Evolutionary conservation across 2,888 invertebrate genomes (phyloP).

Genomic region (Yponomeuta evonymella): DNA sequence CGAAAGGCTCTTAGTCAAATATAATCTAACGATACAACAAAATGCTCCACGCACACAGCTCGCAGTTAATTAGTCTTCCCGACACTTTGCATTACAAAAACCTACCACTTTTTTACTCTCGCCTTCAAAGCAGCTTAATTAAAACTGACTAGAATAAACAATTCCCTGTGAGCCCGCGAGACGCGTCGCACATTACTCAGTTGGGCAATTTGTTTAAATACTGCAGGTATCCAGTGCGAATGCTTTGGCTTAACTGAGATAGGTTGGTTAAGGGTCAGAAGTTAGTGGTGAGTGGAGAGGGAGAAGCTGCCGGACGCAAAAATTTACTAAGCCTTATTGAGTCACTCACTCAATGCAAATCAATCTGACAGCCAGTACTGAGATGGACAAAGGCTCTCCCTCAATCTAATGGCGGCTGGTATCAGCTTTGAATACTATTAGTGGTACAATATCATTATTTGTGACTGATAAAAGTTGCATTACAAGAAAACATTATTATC

Average conservation of each 20-base stretch:
- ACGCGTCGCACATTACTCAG: slow-evolving; percentile 17
- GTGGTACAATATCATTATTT: too few relatives aligned
- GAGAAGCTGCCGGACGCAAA: neutral
- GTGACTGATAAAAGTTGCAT: too few relatives aligned
- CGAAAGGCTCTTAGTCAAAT: too few relatives aligned
- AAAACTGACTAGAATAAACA: slow-evolving; percentile 11
- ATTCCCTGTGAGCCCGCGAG: neutral
- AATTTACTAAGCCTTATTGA: too few relatives aligned
- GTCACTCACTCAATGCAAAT: too few relatives aligned
- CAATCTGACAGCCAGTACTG: too few relatives aligned
- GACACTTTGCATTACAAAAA: neutral
- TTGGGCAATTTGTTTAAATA: slow-evolving; percentile 31
- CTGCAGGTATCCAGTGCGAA: slow-evolving; percentile 29
- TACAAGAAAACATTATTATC: too few relatives aligned
- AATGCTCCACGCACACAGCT: neutral
- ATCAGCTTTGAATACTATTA: too few relatives aligned
- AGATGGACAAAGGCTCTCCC: too few relatives aligned
- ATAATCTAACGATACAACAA: neutral
- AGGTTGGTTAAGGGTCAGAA: neutral
- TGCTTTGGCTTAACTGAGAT: slow-evolving; percentile 23
- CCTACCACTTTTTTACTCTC: neutral
- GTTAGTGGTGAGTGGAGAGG: neutral
- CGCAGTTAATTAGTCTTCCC: neutral
- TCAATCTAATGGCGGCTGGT: too few relatives aligned
- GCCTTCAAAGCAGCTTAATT: slow-evolving; percentile 3